Evolutionary conservation across 2,888 invertebrate genomes (phyloP).

Genomic region (Chrysolina americana): DNA sequence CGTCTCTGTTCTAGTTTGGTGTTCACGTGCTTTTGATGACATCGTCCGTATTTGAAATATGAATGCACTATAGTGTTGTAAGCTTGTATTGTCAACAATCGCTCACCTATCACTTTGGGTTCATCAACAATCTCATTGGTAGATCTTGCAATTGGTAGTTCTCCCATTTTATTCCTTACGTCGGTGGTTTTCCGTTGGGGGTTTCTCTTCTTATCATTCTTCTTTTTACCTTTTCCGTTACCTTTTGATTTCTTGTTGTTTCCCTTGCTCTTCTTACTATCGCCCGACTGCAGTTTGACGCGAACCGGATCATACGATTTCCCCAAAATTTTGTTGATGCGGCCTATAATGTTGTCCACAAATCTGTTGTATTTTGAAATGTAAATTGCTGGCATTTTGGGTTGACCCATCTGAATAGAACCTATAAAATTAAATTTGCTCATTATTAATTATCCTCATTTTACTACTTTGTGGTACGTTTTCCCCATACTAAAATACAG

Average conservation of each 20-base stretch:
- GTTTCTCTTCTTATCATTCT: constrained; percentile 30
- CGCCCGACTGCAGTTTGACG: constrained; percentile 76
- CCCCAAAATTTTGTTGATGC: constrained; percentile 86
- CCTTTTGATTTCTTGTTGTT: constrained; percentile 42
- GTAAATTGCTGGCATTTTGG: constrained; percentile 78
- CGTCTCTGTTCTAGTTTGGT: no score
- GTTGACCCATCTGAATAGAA: constrained; percentile 63
- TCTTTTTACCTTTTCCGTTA: constrained; percentile 53
- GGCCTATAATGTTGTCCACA: constrained; percentile 85
- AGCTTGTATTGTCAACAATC: not conserved
- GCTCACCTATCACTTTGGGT: constrained; percentile 43
- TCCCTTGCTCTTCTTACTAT: constrained; percentile 64
- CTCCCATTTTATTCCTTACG: constrained; percentile 64
- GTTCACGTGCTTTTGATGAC: no score
- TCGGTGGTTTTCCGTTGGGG: constrained; percentile 29
- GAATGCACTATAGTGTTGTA: no score
- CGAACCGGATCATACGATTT: constrained; percentile 89
- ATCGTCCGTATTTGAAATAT: no score
- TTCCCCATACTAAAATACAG: not conserved
- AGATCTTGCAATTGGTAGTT: constrained; percentile 62
- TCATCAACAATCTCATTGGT: constrained; percentile 41
- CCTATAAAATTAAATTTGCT: constrained; percentile 48
- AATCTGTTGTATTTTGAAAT: constrained; percentile 88
- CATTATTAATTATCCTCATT: not conserved
- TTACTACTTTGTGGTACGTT: not conserved